Evolutionary conservation across 2,113 vertebrate genomes (phyloP), one percentile per base, ranked within the genome.

Genomic region (Nibea coibor): DNA sequence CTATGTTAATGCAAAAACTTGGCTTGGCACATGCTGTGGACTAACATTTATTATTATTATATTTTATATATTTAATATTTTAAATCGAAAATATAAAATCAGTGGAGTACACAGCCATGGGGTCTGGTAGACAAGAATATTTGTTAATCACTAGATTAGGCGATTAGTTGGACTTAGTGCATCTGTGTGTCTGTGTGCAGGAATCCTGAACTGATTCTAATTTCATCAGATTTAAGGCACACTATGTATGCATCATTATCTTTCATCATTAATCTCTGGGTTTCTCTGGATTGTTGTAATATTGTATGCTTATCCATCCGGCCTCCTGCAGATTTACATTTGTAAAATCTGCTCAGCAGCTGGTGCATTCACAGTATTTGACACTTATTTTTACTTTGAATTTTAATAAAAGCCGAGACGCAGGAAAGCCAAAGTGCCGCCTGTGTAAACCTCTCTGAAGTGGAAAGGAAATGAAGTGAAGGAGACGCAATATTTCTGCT

Each of bases 401-500:
- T 63, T 80, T 31, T 47, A 61, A 73, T 69, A 58, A 69, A 20
- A 53, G 62, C 19, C 22, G 0, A 17, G 14, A 31, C 14, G 35
- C 35, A 76, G 64, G 47, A 31, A 66, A 53, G 56, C 42, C 19
- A 42, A 65, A 54, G 26, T 51, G 28, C 50, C 58, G 59, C 48
- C 80, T 51, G 58, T 47, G 63, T 59, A 47, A 72, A 73, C 22
- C 14, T 53, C 59, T 77, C 47, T 26, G 56, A 69, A 43, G 57
- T 58, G 39, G 47, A 79, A 48, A 86, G 57, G 70, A 80, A 76
- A 74, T 50, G 2, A 66, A 72, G 61, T 24, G 56, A 50, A 20
- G 48, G 56, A 78, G 66, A 84, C 68, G 4, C 72, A 79, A 85
- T 68, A 56, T 24, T 24, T 67, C 61, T 62, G 61, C 54, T 82